A percentile compares a stretch with the other conserved stretches of the same genome.
Evolutionary conservation across 2,113 vertebrate species (phyloP).

Genomic region (Brachypodius melanocephalos): DNA sequence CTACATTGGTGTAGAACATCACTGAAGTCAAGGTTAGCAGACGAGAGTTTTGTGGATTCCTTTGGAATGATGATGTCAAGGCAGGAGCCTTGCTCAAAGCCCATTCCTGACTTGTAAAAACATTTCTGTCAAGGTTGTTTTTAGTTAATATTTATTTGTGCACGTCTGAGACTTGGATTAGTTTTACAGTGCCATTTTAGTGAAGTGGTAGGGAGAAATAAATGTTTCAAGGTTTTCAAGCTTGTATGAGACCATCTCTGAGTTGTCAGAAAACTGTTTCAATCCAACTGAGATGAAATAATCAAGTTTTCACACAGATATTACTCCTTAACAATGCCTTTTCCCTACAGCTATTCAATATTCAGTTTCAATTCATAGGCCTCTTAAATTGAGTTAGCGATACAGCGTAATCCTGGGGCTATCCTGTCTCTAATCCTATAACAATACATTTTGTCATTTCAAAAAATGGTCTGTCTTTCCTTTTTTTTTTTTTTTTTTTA

Average conservation of each 20-base stretch:
- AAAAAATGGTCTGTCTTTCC: conserved; percentile 28
- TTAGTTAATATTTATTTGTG: not conserved
- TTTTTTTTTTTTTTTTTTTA: not conserved
- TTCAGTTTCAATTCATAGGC: conserved; percentile 31
- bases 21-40: not conserved
- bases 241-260: not conserved
- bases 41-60: not conserved
- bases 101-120: not conserved
- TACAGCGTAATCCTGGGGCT: conserved; percentile 27
- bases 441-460: conserved; percentile 70
- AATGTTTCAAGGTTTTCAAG: not conserved
- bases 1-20: not conserved
- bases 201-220: not conserved
- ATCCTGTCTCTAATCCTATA: conserved; percentile 62
- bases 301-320: conserved; percentile 18
- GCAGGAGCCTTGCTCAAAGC: not conserved
- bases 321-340: not conserved
- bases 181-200: not conserved
- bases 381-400: conserved; percentile 48
- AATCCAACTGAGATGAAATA: not conserved
- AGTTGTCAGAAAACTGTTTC: not conserved
- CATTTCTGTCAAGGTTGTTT: not conserved
- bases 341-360: conserved; percentile 14
- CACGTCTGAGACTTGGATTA: not conserved
- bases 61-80: not conserved